These are phyloP conservation scores for Macaca nemestrina DNA, from an alignment of 2,113 vertebrate species.

Conservation along the genomic window DNA sequence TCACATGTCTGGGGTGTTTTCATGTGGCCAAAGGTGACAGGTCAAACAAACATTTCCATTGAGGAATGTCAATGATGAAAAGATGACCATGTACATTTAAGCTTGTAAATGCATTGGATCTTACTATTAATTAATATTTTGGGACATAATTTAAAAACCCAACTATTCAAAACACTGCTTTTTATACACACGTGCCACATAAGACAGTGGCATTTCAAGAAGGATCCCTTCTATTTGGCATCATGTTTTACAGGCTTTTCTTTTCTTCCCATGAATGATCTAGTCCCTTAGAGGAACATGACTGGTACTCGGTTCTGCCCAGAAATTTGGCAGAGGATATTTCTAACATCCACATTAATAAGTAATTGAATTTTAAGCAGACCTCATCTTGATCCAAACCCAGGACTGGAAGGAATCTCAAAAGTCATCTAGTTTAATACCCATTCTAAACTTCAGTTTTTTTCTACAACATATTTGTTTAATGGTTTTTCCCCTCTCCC, in stretches of 20 bases:
- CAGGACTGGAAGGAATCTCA: background rate
- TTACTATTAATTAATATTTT: conserved; percentile 37
- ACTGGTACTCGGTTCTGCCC: background rate
- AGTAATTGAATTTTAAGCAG: conserved; percentile 34
- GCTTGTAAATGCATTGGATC: conserved; percentile 7
- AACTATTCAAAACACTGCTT: background rate
- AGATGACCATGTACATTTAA: background rate
- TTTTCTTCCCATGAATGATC: background rate
- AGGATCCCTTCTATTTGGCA: background rate
- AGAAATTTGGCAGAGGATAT: conserved; percentile 42
- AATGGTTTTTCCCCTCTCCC: background rate
- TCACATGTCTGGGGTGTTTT: background rate
- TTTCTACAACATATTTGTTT: background rate
- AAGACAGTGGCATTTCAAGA: background rate
- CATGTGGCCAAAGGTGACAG: background rate
- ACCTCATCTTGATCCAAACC: conserved; percentile 27
- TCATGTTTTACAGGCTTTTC: background rate
- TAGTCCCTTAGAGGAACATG: background rate
- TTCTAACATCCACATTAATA: background rate
- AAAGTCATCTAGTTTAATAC: background rate
- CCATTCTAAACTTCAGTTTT: background rate
- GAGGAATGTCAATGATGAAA: background rate
- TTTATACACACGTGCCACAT: background rate
- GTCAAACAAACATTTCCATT: background rate
- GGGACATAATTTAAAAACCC: background rate